phyloP scores from a whole-genome alignment of 2,113 vertebrate species.

The Sorex fumeus region DNA sequence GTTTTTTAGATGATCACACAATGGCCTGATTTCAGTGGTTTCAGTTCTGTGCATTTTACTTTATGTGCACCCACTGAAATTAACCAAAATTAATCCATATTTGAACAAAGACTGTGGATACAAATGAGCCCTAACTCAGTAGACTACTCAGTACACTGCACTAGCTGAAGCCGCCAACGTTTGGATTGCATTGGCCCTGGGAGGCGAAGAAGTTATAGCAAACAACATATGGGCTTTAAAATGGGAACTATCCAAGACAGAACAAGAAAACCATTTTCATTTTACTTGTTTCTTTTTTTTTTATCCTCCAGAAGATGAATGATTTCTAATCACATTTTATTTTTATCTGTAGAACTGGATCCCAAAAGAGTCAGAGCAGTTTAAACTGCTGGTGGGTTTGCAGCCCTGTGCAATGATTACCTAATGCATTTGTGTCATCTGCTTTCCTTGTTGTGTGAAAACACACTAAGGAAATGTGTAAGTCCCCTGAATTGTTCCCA shows the following conservation, averaged over 20 bases:
- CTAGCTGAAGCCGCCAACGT: conserved; percentile 75
- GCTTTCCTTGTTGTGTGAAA: conserved; percentile 89
- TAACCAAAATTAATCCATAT: conserved; percentile 77
- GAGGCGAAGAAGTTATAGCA: conserved; percentile 85
- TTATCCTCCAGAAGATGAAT: conserved; percentile 67
- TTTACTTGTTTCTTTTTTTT: conserved; percentile 65
- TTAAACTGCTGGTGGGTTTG: conserved; percentile 78
- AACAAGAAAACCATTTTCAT: conserved; percentile 83
- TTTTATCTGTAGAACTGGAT: conserved; percentile 78
- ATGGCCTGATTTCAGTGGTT: conserved; percentile 74
- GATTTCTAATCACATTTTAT: conserved; percentile 80
- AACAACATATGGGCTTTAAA: conserved; percentile 87
- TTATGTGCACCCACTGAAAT: conserved; percentile 80
- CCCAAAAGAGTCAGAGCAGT: conserved; percentile 76
- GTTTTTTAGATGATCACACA: conserved; percentile 83
- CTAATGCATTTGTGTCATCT: conserved; percentile 87
- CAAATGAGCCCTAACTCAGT: conserved; percentile 81
- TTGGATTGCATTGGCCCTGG: conserved; percentile 83
- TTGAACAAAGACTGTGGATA: conserved; percentile 79
- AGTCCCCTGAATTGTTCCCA: conserved; percentile 89
- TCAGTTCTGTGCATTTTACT: conserved; percentile 84
- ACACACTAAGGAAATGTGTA: conserved; percentile 90
- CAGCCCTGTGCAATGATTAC: conserved; percentile 79
- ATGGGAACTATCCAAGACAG: conserved; percentile 85
- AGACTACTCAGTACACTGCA: conserved; percentile 72